Base-by-base conservation (phyloP, 2,888 invertebrate species). In the Arenicola marina region DNA sequence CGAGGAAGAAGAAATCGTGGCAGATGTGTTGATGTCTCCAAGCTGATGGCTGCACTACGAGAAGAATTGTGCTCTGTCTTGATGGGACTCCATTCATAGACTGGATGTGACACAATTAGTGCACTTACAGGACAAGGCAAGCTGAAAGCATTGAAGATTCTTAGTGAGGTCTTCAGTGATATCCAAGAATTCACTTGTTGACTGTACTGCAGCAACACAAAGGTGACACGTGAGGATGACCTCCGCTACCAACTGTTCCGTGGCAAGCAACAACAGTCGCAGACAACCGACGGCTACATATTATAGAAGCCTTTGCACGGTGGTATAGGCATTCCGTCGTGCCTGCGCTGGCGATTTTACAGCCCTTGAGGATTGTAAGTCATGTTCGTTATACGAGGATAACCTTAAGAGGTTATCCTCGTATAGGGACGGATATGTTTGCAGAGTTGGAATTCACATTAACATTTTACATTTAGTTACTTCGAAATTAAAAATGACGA, bases 201-300 rank as follows among this genome's bases (percentile, higher is more conserved):
- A 38, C 33, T 38, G 4, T 56, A 56, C 26, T 15, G 15, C 26
- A 4, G 15, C 38, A 11, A 33, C 4, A 21, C 33, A 33, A 38
- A 7, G 7, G 24, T 38, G 4, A 33, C 33, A 4, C 7, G 26
- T n/a, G 33, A 38, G 4, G 24, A 38, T 38, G 56, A 56, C 7
- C 33, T 56, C 4, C 56, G 38, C 38, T 56, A 56, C 26, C 38
- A 38, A 7, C 33, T 56, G 56, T 56, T 56, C 38, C 18, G 38
- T 38, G 11, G 38, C 38, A 38, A n/a, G n/a, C n/a, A n/a, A n/a
- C n/a, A n/a, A n/a, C n/a, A n/a, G n/a, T n/a, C n/a, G n/a, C n/a
- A n/a, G n/a, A n/a, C n/a, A n/a, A n/a, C n/a, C n/a, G n/a, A n/a
- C n/a, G n/a, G n/a, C n/a, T n/a, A n/a, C n/a, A n/a, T n/a, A n/a